A percentile compares a stretch with the other conserved stretches of the same genome.
Evolutionary conservation across 2,797 vertebrate species (phyloP).

Genomic region (Apogon hyalosoma): DNA sequence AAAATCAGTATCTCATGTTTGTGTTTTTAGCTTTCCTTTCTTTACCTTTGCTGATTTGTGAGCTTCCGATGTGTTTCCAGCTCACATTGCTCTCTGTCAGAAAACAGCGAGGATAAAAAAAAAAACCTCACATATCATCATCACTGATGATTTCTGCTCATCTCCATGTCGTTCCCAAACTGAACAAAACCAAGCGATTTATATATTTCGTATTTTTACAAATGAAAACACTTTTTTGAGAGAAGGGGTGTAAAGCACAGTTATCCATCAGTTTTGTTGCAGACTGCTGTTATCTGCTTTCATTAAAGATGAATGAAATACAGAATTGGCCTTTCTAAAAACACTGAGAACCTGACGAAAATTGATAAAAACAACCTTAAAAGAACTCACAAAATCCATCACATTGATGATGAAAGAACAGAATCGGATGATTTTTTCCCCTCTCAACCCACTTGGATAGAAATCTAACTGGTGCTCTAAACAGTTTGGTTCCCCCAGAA

Average conservation of each 20-base stretch:
- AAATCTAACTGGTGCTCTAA: slow-evolving; percentile 38
- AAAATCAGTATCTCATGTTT: slow-evolving; percentile 47
- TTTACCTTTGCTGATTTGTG: slow-evolving; percentile 43
- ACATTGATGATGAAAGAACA: slow-evolving; percentile 36
- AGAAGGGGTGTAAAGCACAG: slow-evolving; percentile 32
- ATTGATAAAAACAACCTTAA: slow-evolving; percentile 15
- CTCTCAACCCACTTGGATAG: slow-evolving; percentile 34
- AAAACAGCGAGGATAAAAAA: slow-evolving; percentile 44
- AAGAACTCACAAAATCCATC: slow-evolving; percentile 19
- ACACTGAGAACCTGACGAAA: slow-evolving; percentile 36
- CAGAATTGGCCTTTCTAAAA: slow-evolving; percentile 38
- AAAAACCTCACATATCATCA: slow-evolving; percentile 57
- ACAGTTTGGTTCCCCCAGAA: slow-evolving; percentile 39
- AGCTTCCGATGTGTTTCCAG: slow-evolving; percentile 67
- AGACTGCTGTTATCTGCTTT: slow-evolving; percentile 35
- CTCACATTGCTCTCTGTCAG: slow-evolving; percentile 44
- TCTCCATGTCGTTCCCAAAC: slow-evolving; percentile 50
- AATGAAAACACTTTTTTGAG: slow-evolving; percentile 35
- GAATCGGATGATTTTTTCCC: slow-evolving; percentile 44
- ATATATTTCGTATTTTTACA: slow-evolving; percentile 25
- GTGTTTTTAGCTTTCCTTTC: slow-evolving; percentile 53
- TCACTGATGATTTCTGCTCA: slow-evolving; percentile 52
- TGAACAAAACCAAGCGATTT: slow-evolving; percentile 53
- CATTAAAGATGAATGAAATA: slow-evolving; percentile 39
- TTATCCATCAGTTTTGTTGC: slow-evolving; percentile 39